Evolutionary conservation across 2,888 invertebrate species (phyloP).

Genomic region (Podabrus alpinus): DNA sequence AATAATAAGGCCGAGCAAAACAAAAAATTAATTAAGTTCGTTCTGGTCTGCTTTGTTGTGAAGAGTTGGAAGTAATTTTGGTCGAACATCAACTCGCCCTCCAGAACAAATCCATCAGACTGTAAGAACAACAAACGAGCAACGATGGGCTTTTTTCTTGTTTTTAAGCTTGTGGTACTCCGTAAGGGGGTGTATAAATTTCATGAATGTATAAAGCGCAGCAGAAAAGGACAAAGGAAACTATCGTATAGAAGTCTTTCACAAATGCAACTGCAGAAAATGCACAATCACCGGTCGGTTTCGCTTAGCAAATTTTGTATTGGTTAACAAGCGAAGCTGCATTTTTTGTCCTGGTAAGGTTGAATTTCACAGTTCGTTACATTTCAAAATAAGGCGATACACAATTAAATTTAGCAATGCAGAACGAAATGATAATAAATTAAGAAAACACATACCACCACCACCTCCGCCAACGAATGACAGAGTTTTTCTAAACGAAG

Average conservation of each 20-base stretch:
- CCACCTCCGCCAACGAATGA: background rate
- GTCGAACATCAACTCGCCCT: conserved; percentile 5
- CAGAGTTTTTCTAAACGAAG: background rate
- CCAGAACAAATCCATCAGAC: conserved; percentile 29
- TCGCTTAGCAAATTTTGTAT: background rate
- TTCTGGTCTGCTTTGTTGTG: conserved; percentile 9
- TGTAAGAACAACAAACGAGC: conserved; percentile 21
- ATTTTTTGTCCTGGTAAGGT: conserved; percentile 2
- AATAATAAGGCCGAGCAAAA: conserved; percentile 12
- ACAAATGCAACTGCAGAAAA: conserved; percentile 38
- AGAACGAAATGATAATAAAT: conserved; percentile 2
- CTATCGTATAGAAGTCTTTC: background rate
- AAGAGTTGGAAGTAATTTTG: conserved; percentile 18
- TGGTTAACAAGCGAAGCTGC: conserved; percentile 23
- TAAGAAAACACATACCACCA: background rate
- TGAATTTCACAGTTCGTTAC: conserved; percentile 5
- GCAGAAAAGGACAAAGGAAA: background rate
- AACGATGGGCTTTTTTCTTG: background rate
- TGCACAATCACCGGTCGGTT: conserved; percentile 40
- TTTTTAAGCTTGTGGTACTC: background rate
- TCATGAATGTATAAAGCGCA: background rate
- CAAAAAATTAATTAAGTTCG: conserved; percentile 18
- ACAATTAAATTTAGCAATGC: background rate
- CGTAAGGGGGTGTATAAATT: background rate
- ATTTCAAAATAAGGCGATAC: background rate